Conservation (phyloP, 2,888 invertebrate genomes). For the Alsophila aescularia region DNA sequence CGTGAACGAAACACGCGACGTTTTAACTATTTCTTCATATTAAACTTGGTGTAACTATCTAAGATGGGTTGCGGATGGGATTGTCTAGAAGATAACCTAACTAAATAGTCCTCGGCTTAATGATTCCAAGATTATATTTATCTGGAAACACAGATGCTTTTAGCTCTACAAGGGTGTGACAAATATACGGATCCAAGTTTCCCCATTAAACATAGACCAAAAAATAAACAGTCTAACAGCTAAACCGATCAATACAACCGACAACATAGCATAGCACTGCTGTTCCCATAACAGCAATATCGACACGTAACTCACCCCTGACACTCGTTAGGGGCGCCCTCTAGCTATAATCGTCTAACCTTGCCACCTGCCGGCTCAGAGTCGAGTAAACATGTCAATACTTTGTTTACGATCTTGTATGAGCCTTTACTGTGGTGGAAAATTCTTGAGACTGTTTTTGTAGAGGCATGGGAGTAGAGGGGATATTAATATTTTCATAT, state of each 20-base stretch:
- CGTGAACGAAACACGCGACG: too few relatives aligned
- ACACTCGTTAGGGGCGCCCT: conserved; percentile 46
- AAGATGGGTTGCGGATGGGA: too few relatives aligned
- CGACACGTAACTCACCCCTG: conserved; percentile 24
- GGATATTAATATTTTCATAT: background rate
- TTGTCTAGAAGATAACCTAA: too few relatives aligned
- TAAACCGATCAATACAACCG: conserved; percentile 3
- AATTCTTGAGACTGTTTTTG: background rate
- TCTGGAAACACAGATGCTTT: too few relatives aligned
- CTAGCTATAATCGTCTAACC: conserved; percentile 48
- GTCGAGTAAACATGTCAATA: conserved; percentile 52
- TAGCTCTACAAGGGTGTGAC: too few relatives aligned
- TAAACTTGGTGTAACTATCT: too few relatives aligned
- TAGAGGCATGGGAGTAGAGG: background rate
- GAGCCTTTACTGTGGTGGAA: conserved; percentile 12
- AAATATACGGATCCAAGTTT: background rate
- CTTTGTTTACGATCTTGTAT: conserved; percentile 43
- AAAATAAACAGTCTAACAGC: background rate
- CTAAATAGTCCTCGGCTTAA: too few relatives aligned
- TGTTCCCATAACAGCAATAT: conserved; percentile 12
- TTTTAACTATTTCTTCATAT: too few relatives aligned
- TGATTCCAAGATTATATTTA: too few relatives aligned
- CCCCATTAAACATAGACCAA: too few relatives aligned
- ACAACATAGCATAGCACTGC: conserved; percentile 13
- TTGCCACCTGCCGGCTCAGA: conserved; percentile 46